Base-by-base conservation (phyloP, 2,888 invertebrate species). In the Megalurothrips usitatus region DNA sequence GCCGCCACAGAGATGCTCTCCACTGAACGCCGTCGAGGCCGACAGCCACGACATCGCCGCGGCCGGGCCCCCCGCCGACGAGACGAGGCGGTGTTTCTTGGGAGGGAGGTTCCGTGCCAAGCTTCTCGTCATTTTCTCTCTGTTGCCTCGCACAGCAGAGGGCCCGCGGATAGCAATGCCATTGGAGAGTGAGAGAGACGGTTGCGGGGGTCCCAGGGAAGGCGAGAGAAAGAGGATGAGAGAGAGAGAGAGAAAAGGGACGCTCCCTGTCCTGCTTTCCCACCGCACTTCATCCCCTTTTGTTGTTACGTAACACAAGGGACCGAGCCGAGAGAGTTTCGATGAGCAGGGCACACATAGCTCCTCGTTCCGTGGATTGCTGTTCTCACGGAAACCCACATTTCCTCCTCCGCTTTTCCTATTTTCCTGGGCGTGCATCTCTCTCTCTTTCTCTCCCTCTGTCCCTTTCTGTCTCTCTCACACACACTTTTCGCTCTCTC, bases 301-400 rank as follows among this genome's bases (percentile, higher is more conserved):
- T n/a, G 58, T 17, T n/a, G 68, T 75, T 75, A 75, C 68, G 68
- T 75, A 75, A 75, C 68, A 12, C 23, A 4, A 43, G 63, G 63
- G 63, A 19, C 52, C 58, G 23, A 23, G 68, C 23, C 34, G 10
- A 23, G 68, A 23, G 68, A 26, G 68, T 26, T 75, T 75, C 68
- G 68, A 75, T 75, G 68, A 75, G 68, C 26, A 75, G 23, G 68
- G 68, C 68, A 75, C 68, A 75, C 68, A 75, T 75, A 23, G 68
- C 68, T 75, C 68, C 23, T 75, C 68, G 68, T 75, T 75, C 26
- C 68, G 23, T 26, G 68, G 23, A 75, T 75, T 75, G 68, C 68
- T 75, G 68, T 75, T 75, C 68, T 75, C 68, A 75, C 68, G 68
- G 68, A 75, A 75, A 75, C 68, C 68, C 68, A 75, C 68, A 75